Evolutionary conservation across 1,140 invertebrate genomes (phyloP).

Genomic region (Lepidurus arcticus): DNA sequence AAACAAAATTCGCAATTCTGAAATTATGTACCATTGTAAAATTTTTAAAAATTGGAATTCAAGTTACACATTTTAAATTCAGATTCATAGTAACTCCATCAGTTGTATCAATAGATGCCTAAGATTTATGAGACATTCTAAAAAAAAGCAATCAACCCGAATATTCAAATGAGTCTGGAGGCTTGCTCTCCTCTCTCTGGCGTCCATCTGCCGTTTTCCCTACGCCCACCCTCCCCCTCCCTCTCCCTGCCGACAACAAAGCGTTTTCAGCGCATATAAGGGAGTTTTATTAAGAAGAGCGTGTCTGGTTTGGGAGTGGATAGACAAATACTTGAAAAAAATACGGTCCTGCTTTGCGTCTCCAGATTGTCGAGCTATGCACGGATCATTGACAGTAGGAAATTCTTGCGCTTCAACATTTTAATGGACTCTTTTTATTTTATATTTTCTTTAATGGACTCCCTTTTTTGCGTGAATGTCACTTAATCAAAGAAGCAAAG

Average conservation of each 20-base stretch:
- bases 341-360: too few relatives aligned
- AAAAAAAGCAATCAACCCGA: constrained; percentile 16
- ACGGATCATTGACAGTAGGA: not conserved
- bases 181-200: not conserved
- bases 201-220: constrained; percentile 7
- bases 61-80: too few relatives aligned
- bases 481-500: not conserved
- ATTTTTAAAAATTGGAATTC: too few relatives aligned
- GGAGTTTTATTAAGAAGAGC: not conserved
- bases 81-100: not conserved
- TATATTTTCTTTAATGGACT: not conserved
- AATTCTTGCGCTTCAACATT: not conserved
- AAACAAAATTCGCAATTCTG: too few relatives aligned
- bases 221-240: not conserved
- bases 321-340: not conserved
- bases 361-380: not conserved
- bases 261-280: not conserved
- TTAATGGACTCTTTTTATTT: not conserved
- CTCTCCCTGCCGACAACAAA: not conserved
- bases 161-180: constrained; percentile 11
- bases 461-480: not conserved
- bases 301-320: not conserved
- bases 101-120: not conserved
- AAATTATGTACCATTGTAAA: too few relatives aligned
- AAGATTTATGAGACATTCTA: not conserved